These are phyloP conservation scores for Euphonia xanthogaster DNA, from an alignment of 2,797 vertebrate genomes.

Conservation along the genomic window DNA sequence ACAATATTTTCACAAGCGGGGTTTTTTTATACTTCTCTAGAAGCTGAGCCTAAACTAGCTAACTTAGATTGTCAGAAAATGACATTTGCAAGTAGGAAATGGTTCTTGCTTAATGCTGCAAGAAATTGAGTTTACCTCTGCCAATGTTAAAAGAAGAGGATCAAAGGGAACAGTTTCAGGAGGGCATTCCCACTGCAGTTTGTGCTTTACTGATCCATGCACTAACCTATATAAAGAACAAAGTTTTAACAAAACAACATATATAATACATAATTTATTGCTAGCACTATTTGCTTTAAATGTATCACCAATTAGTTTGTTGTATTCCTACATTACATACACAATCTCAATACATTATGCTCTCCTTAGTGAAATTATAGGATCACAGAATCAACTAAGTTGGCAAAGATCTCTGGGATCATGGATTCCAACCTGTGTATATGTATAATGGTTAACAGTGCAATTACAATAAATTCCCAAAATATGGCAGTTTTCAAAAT, in stretches of 20 bases:
- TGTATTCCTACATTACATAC: neutral
- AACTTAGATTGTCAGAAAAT: neutral
- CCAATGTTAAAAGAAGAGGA: slow-evolving; percentile 80
- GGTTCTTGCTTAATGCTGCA: neutral
- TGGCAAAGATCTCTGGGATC: neutral
- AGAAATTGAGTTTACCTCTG: slow-evolving; percentile 73
- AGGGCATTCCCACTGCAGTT: slow-evolving; percentile 77
- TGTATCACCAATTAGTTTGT: neutral
- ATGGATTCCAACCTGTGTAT: neutral
- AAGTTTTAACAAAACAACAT: neutral
- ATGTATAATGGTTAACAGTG: neutral
- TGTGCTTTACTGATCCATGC: slow-evolving; percentile 83
- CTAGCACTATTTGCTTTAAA: neutral
- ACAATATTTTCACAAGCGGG: neutral
- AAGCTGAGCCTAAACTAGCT: neutral
- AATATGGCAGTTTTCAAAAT: neutral
- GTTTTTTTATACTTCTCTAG: neutral
- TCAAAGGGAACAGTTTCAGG: slow-evolving; percentile 79
- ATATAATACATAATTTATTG: neutral
- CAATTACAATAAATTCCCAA: neutral
- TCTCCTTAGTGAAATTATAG: neutral
- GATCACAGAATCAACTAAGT: neutral
- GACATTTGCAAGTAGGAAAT: neutral
- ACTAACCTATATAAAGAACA: slow-evolving; percentile 70
- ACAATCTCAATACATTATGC: neutral